Conservation (phyloP, 1,140 invertebrate genomes). For the Heliothis virescens region DNA sequence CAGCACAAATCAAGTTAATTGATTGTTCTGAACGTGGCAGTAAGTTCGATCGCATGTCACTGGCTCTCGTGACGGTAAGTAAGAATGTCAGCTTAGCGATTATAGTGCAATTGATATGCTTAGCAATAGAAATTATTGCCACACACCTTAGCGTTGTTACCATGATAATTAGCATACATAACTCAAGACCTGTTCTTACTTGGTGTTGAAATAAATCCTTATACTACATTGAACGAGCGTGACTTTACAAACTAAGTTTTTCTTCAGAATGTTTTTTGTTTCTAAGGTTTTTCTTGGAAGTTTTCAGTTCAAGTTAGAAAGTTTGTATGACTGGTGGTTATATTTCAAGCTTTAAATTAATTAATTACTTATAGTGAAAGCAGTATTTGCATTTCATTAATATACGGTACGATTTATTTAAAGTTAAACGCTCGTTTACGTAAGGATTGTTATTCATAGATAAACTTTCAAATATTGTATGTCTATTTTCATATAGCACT, state of each 20-base stretch:
- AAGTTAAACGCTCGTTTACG: no score
- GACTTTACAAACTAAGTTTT: neutral
- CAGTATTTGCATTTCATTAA: no score
- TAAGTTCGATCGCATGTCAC: slow-evolving; percentile 14
- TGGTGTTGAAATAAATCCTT: neutral
- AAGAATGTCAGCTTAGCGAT: slow-evolving; percentile 15
- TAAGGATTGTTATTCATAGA: no score
- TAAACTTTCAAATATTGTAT: no score
- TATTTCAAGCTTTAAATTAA: no score
- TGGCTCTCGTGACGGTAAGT: slow-evolving; percentile 6
- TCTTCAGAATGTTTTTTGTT: neutral
- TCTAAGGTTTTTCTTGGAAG: neutral
- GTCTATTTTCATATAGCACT: no score
- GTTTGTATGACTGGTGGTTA: neutral
- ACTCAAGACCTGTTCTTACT: neutral
- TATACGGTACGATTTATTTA: no score
- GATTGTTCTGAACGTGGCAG: no score
- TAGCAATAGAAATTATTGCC: slow-evolving; percentile 30
- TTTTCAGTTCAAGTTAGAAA: neutral
- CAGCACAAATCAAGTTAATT: no score
- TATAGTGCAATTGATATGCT: slow-evolving; percentile 23
- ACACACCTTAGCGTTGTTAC: slow-evolving; percentile 11
- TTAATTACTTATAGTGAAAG: no score
- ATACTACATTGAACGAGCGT: neutral
- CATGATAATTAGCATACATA: slow-evolving; percentile 9